A percentile compares a stretch with the other conserved stretches of the same genome.
Conservation (phyloP, 2,113 vertebrate species). For the Melanotaenia duboulayi region DNA sequence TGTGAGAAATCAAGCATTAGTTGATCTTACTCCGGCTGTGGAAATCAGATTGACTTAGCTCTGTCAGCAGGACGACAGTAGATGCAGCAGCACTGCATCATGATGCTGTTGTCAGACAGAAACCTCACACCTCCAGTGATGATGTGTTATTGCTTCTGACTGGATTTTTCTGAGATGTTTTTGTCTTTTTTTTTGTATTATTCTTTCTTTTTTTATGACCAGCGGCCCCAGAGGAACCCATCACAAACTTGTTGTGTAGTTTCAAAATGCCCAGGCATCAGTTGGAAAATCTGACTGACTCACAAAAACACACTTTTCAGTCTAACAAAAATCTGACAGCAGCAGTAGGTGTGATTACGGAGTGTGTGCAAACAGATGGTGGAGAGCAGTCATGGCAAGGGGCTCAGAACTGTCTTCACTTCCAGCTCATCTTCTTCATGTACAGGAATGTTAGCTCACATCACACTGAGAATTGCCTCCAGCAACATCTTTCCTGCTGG, state of each 20-base stretch:
- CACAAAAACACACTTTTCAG: constrained; percentile 43
- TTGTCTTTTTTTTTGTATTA: constrained; percentile 38
- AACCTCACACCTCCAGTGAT: constrained; percentile 28
- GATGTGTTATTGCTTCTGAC: constrained; percentile 49
- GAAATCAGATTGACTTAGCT: constrained; percentile 43
- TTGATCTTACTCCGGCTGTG: constrained; percentile 27
- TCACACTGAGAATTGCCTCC: constrained; percentile 63
- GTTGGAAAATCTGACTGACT: constrained; percentile 49
- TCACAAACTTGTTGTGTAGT: constrained; percentile 50
- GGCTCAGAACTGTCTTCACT: constrained; percentile 55
- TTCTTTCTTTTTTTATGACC: constrained; percentile 36
- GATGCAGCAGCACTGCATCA: constrained; percentile 41
- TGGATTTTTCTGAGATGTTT: constrained; percentile 26
- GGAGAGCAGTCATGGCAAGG: constrained; percentile 48
- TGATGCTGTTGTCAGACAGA: constrained; percentile 39
- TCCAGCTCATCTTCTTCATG: constrained; percentile 43
- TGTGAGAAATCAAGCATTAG: constrained; percentile 38
- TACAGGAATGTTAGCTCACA: constrained; percentile 52
- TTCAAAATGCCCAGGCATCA: constrained; percentile 58
- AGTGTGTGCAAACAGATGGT: constrained; percentile 56
- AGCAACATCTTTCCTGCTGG: constrained; percentile 62
- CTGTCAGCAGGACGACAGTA: constrained; percentile 25
- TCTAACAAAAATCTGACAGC: constrained; percentile 48
- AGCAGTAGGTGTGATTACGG: constrained; percentile 29
- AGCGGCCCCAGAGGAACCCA: constrained; percentile 45